phyloP scores from a whole-genome alignment of 2,113 vertebrate genomes.

The Pluvialis apricaria region DNA sequence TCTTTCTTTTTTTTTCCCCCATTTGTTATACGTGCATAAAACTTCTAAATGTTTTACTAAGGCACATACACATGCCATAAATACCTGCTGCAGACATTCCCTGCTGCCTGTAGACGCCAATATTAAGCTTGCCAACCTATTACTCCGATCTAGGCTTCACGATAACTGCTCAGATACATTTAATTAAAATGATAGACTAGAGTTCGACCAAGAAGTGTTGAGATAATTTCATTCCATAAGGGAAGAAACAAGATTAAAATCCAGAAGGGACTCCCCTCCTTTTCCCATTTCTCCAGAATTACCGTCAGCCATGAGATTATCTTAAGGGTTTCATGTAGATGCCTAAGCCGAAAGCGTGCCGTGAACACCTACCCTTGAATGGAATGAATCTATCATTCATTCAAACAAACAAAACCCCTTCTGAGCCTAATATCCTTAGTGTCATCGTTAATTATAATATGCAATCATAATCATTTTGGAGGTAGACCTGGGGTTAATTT shows the following conservation, averaged over 20 bases:
- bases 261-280: neutral
- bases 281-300: neutral
- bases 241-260: slow-evolving; percentile 31
- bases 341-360: neutral
- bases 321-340: neutral
- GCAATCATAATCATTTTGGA: slow-evolving; percentile 38
- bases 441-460: slow-evolving; percentile 24
- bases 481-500: slow-evolving; percentile 54
- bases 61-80: neutral
- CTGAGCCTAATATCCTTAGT: slow-evolving; percentile 52
- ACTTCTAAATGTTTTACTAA: neutral
- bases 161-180: neutral
- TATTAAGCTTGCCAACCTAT: neutral
- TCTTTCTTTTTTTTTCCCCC: no score
- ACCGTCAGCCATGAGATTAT: neutral
- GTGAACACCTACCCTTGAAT: neutral
- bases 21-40: neutral
- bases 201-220: neutral
- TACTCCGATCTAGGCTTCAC: neutral
- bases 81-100: neutral
- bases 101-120: neutral
- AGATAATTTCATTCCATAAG: neutral
- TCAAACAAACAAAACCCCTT: slow-evolving; percentile 39
- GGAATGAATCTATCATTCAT: neutral
- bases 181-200: slow-evolving; percentile 26